Base-by-base conservation (phyloP, 2,888 invertebrate genomes). In the Scaptomyza tumidula region DNA sequence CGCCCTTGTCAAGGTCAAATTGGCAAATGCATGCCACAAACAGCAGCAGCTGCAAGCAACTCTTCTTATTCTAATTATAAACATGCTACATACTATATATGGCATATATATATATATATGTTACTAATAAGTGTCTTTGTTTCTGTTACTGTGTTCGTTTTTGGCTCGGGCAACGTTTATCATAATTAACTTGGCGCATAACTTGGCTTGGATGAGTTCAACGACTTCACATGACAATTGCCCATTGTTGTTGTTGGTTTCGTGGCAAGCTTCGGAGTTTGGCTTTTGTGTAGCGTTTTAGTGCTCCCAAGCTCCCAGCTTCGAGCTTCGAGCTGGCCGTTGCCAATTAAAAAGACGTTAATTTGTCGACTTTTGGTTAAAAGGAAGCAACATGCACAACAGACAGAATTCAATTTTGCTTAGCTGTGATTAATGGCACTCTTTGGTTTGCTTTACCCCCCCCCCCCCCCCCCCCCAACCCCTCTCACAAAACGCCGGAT, bases 1-100 rank as follows among this genome's bases (percentile, higher is more conserved):
- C 86, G 83, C 83, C 86, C 86, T 84, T 86, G 83, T 75, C 83
- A 83, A 83, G 83, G 83, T 83, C 80, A 77, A 77, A 44, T 27
- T 57, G 44, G 54, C 58, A 33, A 10, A 4, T 39, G 13, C 45
- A 13, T 11, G 46, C 45, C 45, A 24, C 55, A 14, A 44, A 48
- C 5, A 29, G 3, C 31, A 6, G 44, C 33, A 41, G 44, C 61
- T 67, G 50, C 71, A 59, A 55, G 11, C 69, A 31, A 29, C 50
- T 29, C 16, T n/a, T n/a, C n/a, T n/a, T 14, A n/a, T 41, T 27
- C 10, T 39, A 16, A 52, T 61, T 13, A 52, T 10, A 33, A 31
- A 13, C 3, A 31, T 29, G 7, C 29, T 6, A 29, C 29, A 24
- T 29, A 29, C 7, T 1, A 29, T 29, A 29, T 29, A 29, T 29